Conservation (phyloP, 2,797 vertebrate species). For the Antrozous pallidus region DNA sequence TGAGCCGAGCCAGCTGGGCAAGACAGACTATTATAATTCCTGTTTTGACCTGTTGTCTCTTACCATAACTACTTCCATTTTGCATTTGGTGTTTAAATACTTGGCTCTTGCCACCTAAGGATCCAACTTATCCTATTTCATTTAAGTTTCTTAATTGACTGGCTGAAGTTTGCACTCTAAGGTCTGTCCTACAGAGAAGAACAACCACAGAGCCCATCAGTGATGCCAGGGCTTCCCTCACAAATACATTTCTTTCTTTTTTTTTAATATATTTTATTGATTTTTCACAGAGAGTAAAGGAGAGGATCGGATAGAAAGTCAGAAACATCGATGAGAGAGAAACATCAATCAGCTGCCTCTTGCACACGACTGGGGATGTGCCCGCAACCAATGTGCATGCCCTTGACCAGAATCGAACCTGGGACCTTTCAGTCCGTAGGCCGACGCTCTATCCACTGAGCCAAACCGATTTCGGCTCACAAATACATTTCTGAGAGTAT, state of each 20-base stretch:
- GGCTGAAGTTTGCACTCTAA: neutral
- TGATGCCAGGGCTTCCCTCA: neutral
- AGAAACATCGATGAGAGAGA: too few relatives aligned
- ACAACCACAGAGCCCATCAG: neutral
- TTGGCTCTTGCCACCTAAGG: neutral
- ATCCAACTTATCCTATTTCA: neutral
- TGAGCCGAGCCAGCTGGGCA: too few relatives aligned
- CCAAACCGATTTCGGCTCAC: too few relatives aligned
- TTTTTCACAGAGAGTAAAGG: too few relatives aligned
- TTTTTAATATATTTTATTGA: too few relatives aligned
- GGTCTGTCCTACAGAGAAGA: neutral
- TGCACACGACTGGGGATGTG: too few relatives aligned
- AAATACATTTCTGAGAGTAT: neutral
- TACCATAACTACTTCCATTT: neutral
- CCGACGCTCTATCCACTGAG: too few relatives aligned
- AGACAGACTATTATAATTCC: neutral
- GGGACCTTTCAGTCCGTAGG: too few relatives aligned
- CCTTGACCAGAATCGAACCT: too few relatives aligned
- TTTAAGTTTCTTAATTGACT: neutral
- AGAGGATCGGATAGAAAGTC: too few relatives aligned
- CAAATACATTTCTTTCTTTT: neutral
- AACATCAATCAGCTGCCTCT: too few relatives aligned
- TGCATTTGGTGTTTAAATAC: neutral
- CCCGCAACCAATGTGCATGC: too few relatives aligned
- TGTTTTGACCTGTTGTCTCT: neutral